A percentile compares a stretch with the other conserved stretches of the same genome.
These are phyloP conservation scores for Lanistes nyassanus DNA, from an alignment of 1,140 invertebrate species.

Conservation along the genomic window DNA sequence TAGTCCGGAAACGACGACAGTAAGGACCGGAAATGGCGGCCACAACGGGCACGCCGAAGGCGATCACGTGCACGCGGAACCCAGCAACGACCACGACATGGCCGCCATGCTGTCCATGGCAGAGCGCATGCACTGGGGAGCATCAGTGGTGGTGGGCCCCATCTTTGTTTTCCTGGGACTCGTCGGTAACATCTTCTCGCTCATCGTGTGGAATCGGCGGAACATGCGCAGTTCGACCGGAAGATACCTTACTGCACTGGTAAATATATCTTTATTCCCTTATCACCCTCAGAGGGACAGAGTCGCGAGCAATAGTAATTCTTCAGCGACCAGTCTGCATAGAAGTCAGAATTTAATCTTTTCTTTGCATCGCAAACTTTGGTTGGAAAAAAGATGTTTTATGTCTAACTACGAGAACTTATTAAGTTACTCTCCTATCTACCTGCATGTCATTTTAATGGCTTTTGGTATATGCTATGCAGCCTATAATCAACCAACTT, in stretches of 20 bases:
- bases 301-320: no score
- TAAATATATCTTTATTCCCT: constrained; percentile 9
- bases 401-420: no score
- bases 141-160: constrained; percentile 43
- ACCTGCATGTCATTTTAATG: no score
- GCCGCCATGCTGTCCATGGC: constrained; percentile 37
- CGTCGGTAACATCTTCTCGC: constrained; percentile 47
- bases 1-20: neutral
- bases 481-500: no score
- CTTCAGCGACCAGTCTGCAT: no score
- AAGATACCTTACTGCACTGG: constrained; percentile 47
- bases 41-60: neutral
- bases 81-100: constrained; percentile 22
- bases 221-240: constrained; percentile 48
- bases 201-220: constrained; percentile 44
- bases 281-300: no score
- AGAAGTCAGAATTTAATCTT: no score
- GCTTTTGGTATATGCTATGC: no score
- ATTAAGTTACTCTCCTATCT: no score
- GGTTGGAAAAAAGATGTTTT: no score
- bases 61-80: constrained; percentile 12
- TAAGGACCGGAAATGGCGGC: neutral
- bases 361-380: no score
- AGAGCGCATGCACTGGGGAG: constrained; percentile 44
- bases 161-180: constrained; percentile 49